A percentile compares a stretch with the other conserved stretches of the same genome.
phyloP scores from a whole-genome alignment of 2,888 invertebrate genomes.

The Plebejus anna region DNA sequence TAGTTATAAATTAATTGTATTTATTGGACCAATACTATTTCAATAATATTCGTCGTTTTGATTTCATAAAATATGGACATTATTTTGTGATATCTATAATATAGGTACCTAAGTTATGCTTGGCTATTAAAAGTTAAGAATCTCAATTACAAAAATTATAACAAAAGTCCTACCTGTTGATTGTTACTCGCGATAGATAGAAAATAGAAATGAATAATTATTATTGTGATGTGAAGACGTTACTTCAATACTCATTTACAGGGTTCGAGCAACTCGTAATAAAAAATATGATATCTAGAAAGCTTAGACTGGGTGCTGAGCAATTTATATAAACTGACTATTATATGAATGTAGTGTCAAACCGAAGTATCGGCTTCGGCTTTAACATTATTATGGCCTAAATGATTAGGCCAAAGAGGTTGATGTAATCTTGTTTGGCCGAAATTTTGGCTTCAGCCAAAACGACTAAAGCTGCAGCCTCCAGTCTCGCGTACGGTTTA shows the following conservation, averaged over 20 bases:
- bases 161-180: background rate
- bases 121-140: no score
- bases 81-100: background rate
- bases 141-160: background rate
- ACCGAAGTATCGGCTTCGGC: background rate
- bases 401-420: background rate
- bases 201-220: background rate
- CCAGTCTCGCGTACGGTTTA: background rate
- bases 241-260: background rate
- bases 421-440: background rate
- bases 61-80: background rate
- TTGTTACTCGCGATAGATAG: background rate
- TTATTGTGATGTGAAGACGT: background rate
- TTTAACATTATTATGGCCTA: background rate
- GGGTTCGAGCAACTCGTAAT: background rate
- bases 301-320: constrained; percentile 7
- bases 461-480: background rate
- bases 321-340: constrained; percentile 21
- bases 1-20: background rate
- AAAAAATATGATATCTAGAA: constrained; percentile 18
- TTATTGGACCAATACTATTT: no score
- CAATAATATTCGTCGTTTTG: no score
- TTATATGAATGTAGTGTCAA: background rate
- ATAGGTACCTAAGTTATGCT: background rate
- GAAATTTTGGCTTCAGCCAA: background rate